Conservation (phyloP, 2,888 invertebrate genomes). For the Plagodis dolabraria region DNA sequence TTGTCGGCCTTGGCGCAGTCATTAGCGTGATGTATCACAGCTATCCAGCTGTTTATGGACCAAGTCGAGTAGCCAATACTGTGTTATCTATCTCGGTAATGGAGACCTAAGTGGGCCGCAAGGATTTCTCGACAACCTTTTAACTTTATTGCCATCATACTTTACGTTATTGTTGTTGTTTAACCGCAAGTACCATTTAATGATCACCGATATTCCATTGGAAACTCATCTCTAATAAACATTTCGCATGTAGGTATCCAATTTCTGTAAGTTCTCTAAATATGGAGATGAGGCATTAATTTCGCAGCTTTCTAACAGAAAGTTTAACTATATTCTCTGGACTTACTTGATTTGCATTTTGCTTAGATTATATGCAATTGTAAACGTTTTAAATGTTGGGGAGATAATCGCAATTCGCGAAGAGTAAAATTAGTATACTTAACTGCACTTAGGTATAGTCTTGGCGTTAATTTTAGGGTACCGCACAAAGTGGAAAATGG, state of each 20-base stretch:
- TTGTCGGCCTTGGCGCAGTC: conserved; percentile 18
- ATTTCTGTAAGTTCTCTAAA: conserved; percentile 18
- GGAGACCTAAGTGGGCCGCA: conserved; percentile 33
- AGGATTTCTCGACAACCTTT: conserved; percentile 38
- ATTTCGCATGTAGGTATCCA: conserved; percentile 15
- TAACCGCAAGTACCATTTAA: conserved; percentile 10
- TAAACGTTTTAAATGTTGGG: conserved; percentile 21
- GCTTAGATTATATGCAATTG: conserved; percentile 15
- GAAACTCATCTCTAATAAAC: conserved; percentile 10
- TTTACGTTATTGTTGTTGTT: conserved; percentile 33
- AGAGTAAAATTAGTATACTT: conserved; percentile 1
- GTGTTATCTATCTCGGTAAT: conserved; percentile 31
- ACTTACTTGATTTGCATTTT: conserved; percentile 9
- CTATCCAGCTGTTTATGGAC: conserved; percentile 16
- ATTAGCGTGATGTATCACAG: conserved; percentile 26
- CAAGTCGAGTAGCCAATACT: conserved; percentile 27
- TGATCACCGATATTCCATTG: background rate
- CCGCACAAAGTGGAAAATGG: too few species aligned
- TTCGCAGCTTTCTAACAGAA: conserved; percentile 20
- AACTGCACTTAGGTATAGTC: conserved; percentile 4
- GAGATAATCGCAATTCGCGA: conserved; percentile 5
- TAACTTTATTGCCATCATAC: conserved; percentile 32
- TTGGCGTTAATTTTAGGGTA: background rate
- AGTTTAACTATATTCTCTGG: background rate
- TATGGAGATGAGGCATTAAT: conserved; percentile 21